phyloP scores from a whole-genome alignment of 2,888 invertebrate genomes.

The Cylloceria caligata region DNA sequence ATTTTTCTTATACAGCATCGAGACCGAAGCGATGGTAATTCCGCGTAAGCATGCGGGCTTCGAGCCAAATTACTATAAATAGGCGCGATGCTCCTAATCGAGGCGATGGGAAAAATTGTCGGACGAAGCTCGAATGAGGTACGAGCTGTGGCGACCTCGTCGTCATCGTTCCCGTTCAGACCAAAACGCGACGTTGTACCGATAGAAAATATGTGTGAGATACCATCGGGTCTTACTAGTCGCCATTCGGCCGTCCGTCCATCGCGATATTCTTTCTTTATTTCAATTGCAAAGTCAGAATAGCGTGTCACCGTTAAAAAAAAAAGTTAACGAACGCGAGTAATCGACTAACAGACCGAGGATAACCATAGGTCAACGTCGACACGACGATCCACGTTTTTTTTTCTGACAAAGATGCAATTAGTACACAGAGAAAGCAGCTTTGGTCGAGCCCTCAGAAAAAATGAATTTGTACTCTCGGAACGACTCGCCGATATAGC shows the following conservation, averaged over 20 bases:
- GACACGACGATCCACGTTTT: background rate
- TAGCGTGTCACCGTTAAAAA: background rate
- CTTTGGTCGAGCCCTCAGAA: conserved; percentile 25
- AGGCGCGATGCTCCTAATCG: conserved; percentile 78
- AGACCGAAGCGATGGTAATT: conserved; percentile 68
- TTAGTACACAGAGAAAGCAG: conserved; percentile 2
- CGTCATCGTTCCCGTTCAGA: background rate
- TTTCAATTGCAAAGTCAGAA: conserved; percentile 31
- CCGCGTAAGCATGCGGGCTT: conserved; percentile 76
- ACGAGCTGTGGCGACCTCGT: conserved; percentile 28
- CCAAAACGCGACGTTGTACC: background rate
- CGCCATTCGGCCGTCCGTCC: background rate
- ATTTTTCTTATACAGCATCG: conserved; percentile 43
- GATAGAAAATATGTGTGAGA: conserved; percentile 5
- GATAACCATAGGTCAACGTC: background rate
- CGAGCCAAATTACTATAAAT: conserved; percentile 83
- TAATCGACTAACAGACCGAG: background rate
- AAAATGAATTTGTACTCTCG: conserved; percentile 24
- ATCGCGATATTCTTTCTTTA: conserved; percentile 29
- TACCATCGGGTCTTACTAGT: conserved; percentile 10
- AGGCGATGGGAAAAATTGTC: conserved; percentile 76
- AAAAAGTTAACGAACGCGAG: background rate
- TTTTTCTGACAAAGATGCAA: conserved; percentile 8
- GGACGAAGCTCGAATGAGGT: conserved; percentile 45
- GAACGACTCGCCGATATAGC: conserved; percentile 13